Percentiles rank a stretch among this genome's conserved stretches.
Conservation (phyloP, 2,888 invertebrate species). For the Eudasyphora cyanicolor region DNA sequence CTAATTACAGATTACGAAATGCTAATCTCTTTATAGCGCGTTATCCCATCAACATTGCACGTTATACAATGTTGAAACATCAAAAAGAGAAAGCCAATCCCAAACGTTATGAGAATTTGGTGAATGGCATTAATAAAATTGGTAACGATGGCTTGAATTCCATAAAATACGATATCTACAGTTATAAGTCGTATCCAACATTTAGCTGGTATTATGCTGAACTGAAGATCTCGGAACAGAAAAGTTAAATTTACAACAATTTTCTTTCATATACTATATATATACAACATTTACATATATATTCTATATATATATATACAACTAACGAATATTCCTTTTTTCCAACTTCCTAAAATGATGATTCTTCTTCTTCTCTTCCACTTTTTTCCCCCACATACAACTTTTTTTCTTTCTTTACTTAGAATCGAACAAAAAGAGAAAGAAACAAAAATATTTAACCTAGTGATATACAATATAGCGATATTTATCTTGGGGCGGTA, state of each 20-base stretch:
- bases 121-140: slow-evolving; percentile 90
- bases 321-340: slow-evolving; percentile 1
- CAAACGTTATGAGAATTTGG: slow-evolving; percentile 92
- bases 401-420: slow-evolving; percentile 16
- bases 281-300: neutral
- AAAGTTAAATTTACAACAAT: slow-evolving; percentile 69
- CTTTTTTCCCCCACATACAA: neutral
- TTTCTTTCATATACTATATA: slow-evolving; percentile 19
- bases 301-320: neutral
- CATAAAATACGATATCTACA: slow-evolving; percentile 88
- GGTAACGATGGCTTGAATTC: slow-evolving; percentile 93
- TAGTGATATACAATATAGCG: neutral
- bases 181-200: slow-evolving; percentile 85
- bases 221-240: slow-evolving; percentile 81
- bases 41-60: slow-evolving; percentile 94
- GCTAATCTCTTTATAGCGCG: slow-evolving; percentile 93
- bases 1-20: slow-evolving; percentile 82
- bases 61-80: slow-evolving; percentile 98
- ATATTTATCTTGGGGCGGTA: slow-evolving; percentile 2
- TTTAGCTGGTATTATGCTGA: slow-evolving; percentile 92
- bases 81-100: slow-evolving; percentile 94
- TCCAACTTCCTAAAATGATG: neutral
- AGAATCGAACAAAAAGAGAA: slow-evolving; percentile 5
- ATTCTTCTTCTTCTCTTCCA: slow-evolving; percentile 1
- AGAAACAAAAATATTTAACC: slow-evolving; percentile 21